phyloP scores from a whole-genome alignment of 2,888 invertebrate genomes.

The Amitus sp. region DNA sequence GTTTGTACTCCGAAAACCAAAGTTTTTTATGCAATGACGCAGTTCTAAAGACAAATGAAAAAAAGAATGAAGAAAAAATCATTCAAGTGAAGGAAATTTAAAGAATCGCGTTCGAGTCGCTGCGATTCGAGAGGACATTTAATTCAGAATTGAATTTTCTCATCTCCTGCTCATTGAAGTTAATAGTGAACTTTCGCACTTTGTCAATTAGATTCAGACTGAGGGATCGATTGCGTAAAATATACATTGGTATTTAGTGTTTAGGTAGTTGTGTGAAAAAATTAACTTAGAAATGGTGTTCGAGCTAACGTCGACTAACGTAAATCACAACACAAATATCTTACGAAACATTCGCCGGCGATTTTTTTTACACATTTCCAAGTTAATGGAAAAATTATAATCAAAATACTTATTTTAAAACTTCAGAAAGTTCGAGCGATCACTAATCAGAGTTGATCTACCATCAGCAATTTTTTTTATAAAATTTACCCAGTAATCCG shows the following conservation, averaged over 20 bases:
- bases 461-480: no score
- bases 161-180: conserved; percentile 32
- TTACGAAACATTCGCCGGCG: no score
- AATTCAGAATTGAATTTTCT: conserved; percentile 17
- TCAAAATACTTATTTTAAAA: no score
- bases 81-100: no score
- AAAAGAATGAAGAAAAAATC: not conserved
- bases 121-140: not conserved
- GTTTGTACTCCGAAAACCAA: not conserved
- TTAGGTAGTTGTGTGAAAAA: conserved; percentile 48
- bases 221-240: conserved; percentile 60
- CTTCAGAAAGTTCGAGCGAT: no score
- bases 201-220: conserved; percentile 67
- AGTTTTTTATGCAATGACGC: conserved; percentile 4
- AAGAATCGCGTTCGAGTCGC: not conserved
- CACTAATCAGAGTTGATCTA: no score
- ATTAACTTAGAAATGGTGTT: conserved; percentile 14
- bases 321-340: conserved; percentile 15
- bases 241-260: conserved; percentile 57
- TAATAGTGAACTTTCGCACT: conserved; percentile 57
- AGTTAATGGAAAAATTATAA: no score
- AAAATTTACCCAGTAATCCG: no score
- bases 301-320: conserved; percentile 23
- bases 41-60: conserved; percentile 6
- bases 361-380: no score